Conservation (phyloP, 2,797 vertebrate genomes). For the Spheniscus humboldti region DNA sequence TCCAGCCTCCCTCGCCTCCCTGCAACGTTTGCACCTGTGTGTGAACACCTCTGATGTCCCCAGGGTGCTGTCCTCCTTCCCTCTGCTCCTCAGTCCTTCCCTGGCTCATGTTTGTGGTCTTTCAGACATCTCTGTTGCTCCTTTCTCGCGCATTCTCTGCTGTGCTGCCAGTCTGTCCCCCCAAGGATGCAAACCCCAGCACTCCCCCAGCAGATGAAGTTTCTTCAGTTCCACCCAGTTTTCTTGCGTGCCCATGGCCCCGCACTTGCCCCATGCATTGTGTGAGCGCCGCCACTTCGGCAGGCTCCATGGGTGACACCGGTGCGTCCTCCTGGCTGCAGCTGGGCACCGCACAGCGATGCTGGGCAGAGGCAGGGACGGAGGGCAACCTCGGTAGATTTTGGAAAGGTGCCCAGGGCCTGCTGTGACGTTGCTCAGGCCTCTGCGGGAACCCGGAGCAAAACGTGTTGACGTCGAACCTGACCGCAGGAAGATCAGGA, state of each 20-base stretch:
- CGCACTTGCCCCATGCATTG: accelerated
- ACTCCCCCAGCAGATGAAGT: not conserved
- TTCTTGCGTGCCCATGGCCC: not conserved
- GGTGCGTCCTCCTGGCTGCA: accelerated
- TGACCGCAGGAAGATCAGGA: not conserved
- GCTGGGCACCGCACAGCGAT: accelerated
- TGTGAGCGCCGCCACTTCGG: accelerated
- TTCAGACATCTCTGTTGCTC: not conserved
- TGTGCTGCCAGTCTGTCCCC: not conserved
- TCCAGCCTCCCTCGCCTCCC: not conserved
- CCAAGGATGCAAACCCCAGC: not conserved
- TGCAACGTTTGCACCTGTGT: accelerated
- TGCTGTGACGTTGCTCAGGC: accelerated
- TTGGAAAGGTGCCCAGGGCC: not conserved
- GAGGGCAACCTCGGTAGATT: not conserved
- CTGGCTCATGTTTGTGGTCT: not conserved
- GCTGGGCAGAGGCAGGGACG: not conserved
- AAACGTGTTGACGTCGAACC: not conserved
- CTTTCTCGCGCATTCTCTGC: accelerated
- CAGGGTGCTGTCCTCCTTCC: not conserved
- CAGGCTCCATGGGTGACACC: accelerated
- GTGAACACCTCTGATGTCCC: not conserved
- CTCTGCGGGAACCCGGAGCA: not conserved
- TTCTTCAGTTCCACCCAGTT: accelerated
- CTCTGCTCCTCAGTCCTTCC: not conserved